These are phyloP conservation scores for Homalodisca vitripennis DNA, from an alignment of 1,140 invertebrate species.

Conservation along the genomic window DNA sequence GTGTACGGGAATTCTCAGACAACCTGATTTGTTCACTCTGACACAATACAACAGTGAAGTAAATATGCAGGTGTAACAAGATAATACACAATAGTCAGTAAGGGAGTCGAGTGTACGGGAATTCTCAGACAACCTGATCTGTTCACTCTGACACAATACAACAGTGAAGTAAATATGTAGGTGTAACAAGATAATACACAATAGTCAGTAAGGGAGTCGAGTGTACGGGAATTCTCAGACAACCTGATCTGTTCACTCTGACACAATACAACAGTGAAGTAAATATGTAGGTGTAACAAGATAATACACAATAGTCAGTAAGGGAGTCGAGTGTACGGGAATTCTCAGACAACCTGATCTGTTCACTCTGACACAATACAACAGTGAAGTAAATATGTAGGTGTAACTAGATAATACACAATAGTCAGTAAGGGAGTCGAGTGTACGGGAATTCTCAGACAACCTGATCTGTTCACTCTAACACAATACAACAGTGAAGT, in stretches of 20 bases:
- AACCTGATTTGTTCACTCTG: constrained; percentile 19
- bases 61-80: too few relatives aligned
- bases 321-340: not conserved
- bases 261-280: not conserved
- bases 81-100: not conserved
- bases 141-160: not conserved
- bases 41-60: not conserved
- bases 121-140: constrained; percentile 3
- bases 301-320: not conserved
- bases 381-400: too few relatives aligned
- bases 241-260: constrained; percentile 20
- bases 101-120: not conserved
- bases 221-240: not conserved
- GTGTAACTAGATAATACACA: too few relatives aligned
- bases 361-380: too few relatives aligned
- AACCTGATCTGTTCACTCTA: too few relatives aligned
- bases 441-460: too few relatives aligned
- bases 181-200: too few relatives aligned
- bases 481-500: too few relatives aligned
- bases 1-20: not conserved
- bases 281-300: too few relatives aligned
- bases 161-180: not conserved
- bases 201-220: not conserved
- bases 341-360: too few relatives aligned
- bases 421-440: too few relatives aligned